A percentile compares a stretch with the other conserved stretches of the same genome.
Evolutionary conservation across 2,113 vertebrate genomes (phyloP).

Genomic region (Callithrix jacchus): DNA sequence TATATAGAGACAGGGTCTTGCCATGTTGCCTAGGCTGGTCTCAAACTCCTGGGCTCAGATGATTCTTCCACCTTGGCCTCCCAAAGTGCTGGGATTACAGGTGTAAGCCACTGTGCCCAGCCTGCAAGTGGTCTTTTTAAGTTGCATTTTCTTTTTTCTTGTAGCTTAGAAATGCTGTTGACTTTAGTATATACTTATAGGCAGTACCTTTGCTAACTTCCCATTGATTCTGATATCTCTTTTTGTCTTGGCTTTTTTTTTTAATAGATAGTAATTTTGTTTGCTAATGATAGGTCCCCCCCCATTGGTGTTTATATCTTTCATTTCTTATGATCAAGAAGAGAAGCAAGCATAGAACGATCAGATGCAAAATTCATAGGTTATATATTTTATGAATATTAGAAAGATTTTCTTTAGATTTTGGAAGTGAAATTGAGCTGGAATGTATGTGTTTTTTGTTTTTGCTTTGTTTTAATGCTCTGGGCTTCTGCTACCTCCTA

Average conservation of each 20-base stretch:
- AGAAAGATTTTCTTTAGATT: neutral
- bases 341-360: neutral
- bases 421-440: neutral
- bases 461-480: neutral
- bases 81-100: too few species aligned
- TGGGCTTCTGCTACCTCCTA: neutral
- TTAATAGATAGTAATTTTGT: neutral
- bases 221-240: neutral
- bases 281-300: neutral
- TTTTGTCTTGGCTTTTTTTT: neutral
- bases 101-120: too few species aligned
- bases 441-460: neutral
- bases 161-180: neutral
- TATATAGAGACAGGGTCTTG: too few species aligned
- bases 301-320: neutral
- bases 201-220: neutral
- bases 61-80: too few species aligned
- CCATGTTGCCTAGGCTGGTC: too few species aligned
- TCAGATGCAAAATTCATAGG: neutral
- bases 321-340: slow-evolving; percentile 25
- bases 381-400: slow-evolving; percentile 5
- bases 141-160: slow-evolving; percentile 14
- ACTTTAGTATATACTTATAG: neutral
- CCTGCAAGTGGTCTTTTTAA: neutral
- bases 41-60: too few species aligned